Conservation (phyloP, 2,888 invertebrate species). For the Philaethria dido region DNA sequence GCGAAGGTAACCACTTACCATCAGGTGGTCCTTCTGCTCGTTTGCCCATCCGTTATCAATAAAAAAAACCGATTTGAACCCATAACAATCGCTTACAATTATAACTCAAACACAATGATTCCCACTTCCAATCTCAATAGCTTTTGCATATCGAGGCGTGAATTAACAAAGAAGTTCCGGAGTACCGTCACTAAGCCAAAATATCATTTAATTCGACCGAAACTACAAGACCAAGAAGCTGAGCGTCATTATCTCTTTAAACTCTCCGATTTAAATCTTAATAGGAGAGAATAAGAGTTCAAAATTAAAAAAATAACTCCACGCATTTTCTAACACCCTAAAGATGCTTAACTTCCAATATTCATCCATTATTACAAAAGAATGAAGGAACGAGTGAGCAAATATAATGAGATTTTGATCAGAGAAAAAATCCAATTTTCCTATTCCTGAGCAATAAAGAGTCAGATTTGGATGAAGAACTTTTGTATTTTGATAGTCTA, state of each 20-base stretch:
- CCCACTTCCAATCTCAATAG: constrained; percentile 38
- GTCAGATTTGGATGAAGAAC: constrained; percentile 4
- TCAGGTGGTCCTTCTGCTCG: too few relatives aligned
- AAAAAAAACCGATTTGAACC: too few relatives aligned
- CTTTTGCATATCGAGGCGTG: constrained; percentile 57
- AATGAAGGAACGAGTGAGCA: constrained; percentile 52
- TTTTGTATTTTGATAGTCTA: constrained; percentile 16
- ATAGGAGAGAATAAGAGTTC: neutral
- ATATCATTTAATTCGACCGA: constrained; percentile 78
- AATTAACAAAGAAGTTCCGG: constrained; percentile 69
- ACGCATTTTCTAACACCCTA: constrained; percentile 16
- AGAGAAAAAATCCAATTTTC: neutral
- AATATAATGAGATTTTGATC: constrained; percentile 19
- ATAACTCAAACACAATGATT: neutral
- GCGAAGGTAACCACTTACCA: too few relatives aligned
- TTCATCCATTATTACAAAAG: constrained; percentile 55
- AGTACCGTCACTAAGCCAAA: constrained; percentile 48
- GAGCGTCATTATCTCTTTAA: constrained; percentile 71
- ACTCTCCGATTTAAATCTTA: neutral
- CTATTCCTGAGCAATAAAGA: constrained; percentile 15
- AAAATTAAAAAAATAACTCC: neutral
- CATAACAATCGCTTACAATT: neutral
- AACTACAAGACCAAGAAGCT: constrained; percentile 70
- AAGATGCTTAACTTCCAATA: constrained; percentile 51
- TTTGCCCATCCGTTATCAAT: too few relatives aligned